These are phyloP conservation scores for Nannobrachium achirus DNA, from an alignment of 2,113 vertebrate genomes.

Conservation along the genomic window DNA sequence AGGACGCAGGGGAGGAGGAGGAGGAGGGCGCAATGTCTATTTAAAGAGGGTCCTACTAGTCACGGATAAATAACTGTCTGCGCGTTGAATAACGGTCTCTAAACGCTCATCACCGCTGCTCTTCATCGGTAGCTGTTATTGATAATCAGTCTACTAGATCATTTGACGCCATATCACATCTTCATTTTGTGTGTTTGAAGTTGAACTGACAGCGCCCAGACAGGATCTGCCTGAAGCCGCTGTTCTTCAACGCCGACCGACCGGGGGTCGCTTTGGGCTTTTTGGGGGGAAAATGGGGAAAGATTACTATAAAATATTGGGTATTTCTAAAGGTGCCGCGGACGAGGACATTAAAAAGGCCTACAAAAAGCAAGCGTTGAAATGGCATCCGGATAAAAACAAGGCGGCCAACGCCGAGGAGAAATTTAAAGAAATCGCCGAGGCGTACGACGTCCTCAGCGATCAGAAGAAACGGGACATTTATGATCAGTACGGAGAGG, in stretches of 20 bases:
- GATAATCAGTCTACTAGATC: not conserved
- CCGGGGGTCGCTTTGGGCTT: slow-evolving; percentile 1
- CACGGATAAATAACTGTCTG: slow-evolving; percentile 58
- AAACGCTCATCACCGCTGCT: slow-evolving; percentile 54
- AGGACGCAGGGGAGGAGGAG: slow-evolving; percentile 18
- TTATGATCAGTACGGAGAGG: slow-evolving; percentile 97
- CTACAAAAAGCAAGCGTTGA: slow-evolving; percentile 96
- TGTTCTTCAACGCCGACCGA: slow-evolving; percentile 3
- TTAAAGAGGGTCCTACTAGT: slow-evolving; percentile 75
- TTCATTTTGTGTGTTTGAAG: slow-evolving; percentile 3
- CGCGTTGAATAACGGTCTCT: slow-evolving; percentile 58
- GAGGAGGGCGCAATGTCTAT: slow-evolving; percentile 72
- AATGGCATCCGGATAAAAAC: slow-evolving; percentile 99
- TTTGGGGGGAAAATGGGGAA: slow-evolving; percentile 86
- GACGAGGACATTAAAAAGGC: slow-evolving; percentile 98
- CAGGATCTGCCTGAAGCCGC: slow-evolving; percentile 16
- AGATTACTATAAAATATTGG: slow-evolving; percentile 96
- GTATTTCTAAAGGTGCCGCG: slow-evolving; percentile 94
- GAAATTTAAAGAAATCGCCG: slow-evolving; percentile 98
- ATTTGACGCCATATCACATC: slow-evolving; percentile 43
- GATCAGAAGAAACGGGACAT: slow-evolving; percentile 98
- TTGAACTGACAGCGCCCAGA: slow-evolving; percentile 17
- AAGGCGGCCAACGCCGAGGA: slow-evolving; percentile 95
- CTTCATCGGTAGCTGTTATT: slow-evolving; percentile 9
- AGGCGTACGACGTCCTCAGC: slow-evolving; percentile 97